Conservation (phyloP, 2,113 vertebrate genomes). For the Eptesicus fuscus region DNA sequence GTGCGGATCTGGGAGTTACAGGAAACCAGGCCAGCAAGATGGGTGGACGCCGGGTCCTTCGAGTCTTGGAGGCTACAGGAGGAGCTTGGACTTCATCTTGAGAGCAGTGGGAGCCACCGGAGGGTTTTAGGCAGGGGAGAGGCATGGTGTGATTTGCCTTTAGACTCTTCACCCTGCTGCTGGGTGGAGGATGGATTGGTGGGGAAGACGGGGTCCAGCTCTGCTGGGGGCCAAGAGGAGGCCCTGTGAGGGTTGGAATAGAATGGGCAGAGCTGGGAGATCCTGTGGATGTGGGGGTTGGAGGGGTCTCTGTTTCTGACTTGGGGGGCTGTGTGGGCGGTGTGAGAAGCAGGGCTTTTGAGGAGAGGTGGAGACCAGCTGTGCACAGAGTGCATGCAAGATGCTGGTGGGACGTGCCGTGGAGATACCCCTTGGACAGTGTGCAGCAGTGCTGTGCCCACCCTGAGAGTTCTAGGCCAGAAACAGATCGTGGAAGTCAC, state of each 20-base stretch:
- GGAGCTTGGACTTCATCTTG: background rate
- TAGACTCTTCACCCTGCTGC: background rate
- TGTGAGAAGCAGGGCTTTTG: background rate
- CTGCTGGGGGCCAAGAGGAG: background rate
- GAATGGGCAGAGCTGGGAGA: background rate
- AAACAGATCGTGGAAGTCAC: background rate
- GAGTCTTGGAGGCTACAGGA: background rate
- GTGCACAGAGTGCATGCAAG: background rate
- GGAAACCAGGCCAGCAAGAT: background rate
- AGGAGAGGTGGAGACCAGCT: background rate
- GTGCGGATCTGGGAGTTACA: fast-evolving
- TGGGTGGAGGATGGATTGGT: background rate
- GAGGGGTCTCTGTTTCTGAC: background rate
- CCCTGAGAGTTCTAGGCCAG: background rate
- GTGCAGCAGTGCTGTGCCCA: no score
- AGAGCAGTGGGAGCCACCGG: background rate
- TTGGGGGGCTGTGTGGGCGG: background rate
- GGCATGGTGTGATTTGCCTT: background rate
- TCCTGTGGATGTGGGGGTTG: fast-evolving
- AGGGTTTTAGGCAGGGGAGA: background rate
- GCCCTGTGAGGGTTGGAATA: no score
- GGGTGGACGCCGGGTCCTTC: background rate
- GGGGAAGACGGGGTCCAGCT: background rate
- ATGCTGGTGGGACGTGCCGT: background rate
- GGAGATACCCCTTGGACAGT: background rate